A percentile compares a stretch with the other conserved stretches of the same genome.
These are phyloP conservation scores for Drosophila testacea DNA, from an alignment of 2,888 invertebrate species.

Conservation along the genomic window DNA sequence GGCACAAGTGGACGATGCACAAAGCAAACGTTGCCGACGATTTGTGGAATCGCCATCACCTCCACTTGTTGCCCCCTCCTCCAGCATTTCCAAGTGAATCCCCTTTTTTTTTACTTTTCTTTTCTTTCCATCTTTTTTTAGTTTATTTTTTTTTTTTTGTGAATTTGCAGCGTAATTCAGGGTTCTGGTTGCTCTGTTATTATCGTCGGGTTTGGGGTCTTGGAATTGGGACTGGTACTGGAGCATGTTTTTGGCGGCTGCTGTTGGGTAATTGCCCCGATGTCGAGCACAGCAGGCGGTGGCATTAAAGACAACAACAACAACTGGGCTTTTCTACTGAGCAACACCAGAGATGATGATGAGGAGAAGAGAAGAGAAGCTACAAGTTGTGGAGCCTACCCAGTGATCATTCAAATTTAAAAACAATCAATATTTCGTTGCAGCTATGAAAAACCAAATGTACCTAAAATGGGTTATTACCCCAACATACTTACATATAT, in stretches of 20 bases:
- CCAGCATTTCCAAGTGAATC: constrained; percentile 10
- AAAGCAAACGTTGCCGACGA: constrained; percentile 34
- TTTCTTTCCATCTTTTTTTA: constrained; percentile 12
- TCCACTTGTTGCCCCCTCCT: constrained; percentile 39
- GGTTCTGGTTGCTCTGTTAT: constrained; percentile 79
- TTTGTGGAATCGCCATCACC: constrained; percentile 43
- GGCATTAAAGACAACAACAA: constrained; percentile 34
- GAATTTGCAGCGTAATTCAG: constrained; percentile 77
- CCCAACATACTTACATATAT: neutral
- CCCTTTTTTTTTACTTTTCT: constrained; percentile 11
- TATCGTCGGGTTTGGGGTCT: constrained; percentile 63
- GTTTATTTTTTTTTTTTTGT: constrained; percentile 30
- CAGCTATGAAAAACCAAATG: constrained; percentile 28
- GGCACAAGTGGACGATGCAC: constrained; percentile 27
- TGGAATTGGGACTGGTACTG: constrained; percentile 20
- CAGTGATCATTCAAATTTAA: constrained; percentile 65
- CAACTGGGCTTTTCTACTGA: constrained; percentile 33
- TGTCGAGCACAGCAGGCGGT: constrained; percentile 74
- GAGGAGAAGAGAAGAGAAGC: neutral
- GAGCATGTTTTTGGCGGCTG: constrained; percentile 53
- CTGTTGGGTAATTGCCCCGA: constrained; percentile 74
- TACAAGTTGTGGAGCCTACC: constrained; percentile 18
- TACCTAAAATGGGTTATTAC: constrained; percentile 55
- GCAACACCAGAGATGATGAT: constrained; percentile 13
- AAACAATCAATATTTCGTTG: constrained; percentile 64